A percentile compares a stretch with the other conserved stretches of the same genome.
Conservation (phyloP, 2,113 vertebrate species). For the Istiophorus platypterus region DNA sequence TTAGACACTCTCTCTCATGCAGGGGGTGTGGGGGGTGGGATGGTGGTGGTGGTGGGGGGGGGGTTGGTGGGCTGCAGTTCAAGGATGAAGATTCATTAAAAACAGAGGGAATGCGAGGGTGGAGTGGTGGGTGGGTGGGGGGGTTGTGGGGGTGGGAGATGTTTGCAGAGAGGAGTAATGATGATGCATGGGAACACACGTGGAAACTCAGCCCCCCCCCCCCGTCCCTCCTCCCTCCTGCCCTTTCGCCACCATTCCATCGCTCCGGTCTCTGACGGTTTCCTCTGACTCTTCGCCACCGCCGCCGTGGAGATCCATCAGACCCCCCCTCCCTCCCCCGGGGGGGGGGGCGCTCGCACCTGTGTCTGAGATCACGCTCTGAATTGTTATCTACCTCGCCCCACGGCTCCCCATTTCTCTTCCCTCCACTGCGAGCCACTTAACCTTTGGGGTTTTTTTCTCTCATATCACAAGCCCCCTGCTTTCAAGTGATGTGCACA, state of each 20-base stretch:
- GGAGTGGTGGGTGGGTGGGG: too few relatives aligned
- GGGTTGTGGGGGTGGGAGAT: neutral
- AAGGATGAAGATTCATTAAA: constrained; percentile 74
- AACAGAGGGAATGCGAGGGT: constrained; percentile 30
- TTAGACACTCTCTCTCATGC: constrained; percentile 75
- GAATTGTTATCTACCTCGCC: constrained; percentile 9
- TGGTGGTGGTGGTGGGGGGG: neutral
- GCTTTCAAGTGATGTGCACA: constrained; percentile 19
- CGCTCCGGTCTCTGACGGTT: constrained; percentile 33
- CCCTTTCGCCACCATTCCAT: constrained; percentile 43
- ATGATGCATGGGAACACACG: constrained; percentile 64
- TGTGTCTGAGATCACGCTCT: constrained; percentile 54
- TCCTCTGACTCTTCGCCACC: constrained; percentile 10
- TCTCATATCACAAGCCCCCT: neutral
- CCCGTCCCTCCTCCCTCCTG: constrained; percentile 21
- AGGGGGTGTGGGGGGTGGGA: neutral
- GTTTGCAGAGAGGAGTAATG: constrained; percentile 41
- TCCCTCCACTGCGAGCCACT: constrained; percentile 11
- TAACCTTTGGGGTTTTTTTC: constrained; percentile 48
- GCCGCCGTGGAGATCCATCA: constrained; percentile 45
- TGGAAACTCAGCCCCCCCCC: constrained; percentile 29
- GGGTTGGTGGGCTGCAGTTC: constrained; percentile 17
- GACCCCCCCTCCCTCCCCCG: constrained; percentile 16
- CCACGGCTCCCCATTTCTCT: neutral
- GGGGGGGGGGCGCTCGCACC: constrained; percentile 45